Evolutionary conservation across 2,797 vertebrate species (phyloP), one percentile per base, ranked within the genome.

Genomic region (Phalloptychus januarius): DNA sequence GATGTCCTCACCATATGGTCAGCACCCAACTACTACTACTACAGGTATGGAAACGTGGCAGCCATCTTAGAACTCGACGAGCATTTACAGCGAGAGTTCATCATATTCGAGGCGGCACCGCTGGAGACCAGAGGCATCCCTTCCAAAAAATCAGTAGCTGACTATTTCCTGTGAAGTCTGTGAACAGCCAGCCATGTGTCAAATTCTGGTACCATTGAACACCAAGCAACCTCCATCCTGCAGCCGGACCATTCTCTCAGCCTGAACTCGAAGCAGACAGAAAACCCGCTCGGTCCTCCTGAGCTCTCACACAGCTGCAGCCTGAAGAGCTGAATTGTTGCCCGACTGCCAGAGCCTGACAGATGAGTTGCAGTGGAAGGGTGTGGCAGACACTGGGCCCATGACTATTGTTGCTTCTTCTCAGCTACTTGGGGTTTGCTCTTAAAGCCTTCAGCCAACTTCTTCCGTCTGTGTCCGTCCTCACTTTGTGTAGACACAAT

Each of bases 1-100:
- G 93, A 99, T 97, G 97, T 99, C 82, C 96, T 99, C 76, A 99
- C 98, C 0, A 98, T 99, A 82, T 99, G 98, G 98, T 98, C 97
- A 0, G 98, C 98, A 3, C 97, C 98, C 54, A 99, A 99, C 94
- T 99, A 99, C 95, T 99, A 20, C 50, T 0, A 56, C 20, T n/a
- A n/a, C 87, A 99, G 98, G 86, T 99, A 98, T 74, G 98, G 98
- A 25, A 99, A 99, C 0, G 98, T 99, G 86, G 98, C 98, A 0
- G 98, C 98, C 89, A 99, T 99, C 86, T 80, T 99, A 94, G 97
- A 99, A 92, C 95, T 99, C 87, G 98, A 99, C 1, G 98, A 99
- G 81, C 98, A 99, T 92, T 96, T 98, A 91, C 98, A 99, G 93
- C 97, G 98, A 86, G 98, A 99, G 74, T 99, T 99, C 94, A 99